Conservation (phyloP, 1,140 invertebrate genomes). For the Lepidostoma basale region DNA sequence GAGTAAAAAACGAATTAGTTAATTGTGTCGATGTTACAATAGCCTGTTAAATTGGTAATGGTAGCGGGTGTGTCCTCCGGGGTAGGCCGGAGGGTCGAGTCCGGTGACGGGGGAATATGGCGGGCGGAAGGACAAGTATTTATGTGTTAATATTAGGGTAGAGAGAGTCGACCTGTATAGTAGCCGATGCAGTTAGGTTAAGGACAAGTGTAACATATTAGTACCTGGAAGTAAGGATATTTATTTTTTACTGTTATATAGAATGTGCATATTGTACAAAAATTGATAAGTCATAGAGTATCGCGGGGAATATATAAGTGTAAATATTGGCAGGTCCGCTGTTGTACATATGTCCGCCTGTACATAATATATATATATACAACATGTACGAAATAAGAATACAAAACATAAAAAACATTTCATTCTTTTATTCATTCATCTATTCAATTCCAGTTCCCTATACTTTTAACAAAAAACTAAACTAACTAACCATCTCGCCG, state of each 20-base stretch:
- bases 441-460: too few species aligned
- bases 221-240: constrained; percentile 45
- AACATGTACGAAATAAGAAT: constrained; percentile 36
- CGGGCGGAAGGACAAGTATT: constrained; percentile 5
- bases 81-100: too few species aligned
- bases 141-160: constrained; percentile 11
- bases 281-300: constrained; percentile 43
- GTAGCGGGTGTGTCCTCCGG: too few species aligned
- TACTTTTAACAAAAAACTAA: too few species aligned
- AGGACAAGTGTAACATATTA: constrained; percentile 41
- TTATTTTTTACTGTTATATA: constrained; percentile 46
- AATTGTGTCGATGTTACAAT: too few species aligned
- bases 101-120: too few species aligned
- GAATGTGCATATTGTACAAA: constrained; percentile 45
- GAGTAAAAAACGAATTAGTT: too few species aligned
- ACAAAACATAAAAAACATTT: constrained; percentile 30
- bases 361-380: constrained; percentile 39
- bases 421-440: constrained; percentile 21
- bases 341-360: constrained; percentile 37
- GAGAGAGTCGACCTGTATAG: constrained; percentile 8
- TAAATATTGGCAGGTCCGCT: constrained; percentile 22
- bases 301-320: constrained; percentile 42
- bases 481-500: too few species aligned
- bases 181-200: constrained; percentile 15
- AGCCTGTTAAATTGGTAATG: too few species aligned